Conservation (phyloP, 2,113 vertebrate species). For the Puffinus mauretanicus region DNA sequence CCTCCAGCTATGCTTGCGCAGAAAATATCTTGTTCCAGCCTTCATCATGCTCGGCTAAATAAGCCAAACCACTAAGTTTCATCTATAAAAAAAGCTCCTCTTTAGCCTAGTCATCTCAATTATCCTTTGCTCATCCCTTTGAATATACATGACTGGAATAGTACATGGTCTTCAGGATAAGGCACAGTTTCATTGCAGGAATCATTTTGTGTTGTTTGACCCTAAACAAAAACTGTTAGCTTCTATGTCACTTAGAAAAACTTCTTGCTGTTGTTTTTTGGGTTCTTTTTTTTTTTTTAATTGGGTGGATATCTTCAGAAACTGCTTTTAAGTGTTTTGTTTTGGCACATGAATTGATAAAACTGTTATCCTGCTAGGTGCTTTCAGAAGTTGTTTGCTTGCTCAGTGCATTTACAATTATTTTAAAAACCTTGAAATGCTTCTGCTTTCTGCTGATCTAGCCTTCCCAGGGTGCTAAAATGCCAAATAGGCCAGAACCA, state of each 20-base stretch:
- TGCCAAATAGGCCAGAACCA: neutral
- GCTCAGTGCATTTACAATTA: neutral
- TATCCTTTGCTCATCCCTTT: neutral
- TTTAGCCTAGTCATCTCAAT: neutral
- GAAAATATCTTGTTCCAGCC: neutral
- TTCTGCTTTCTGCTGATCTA: neutral
- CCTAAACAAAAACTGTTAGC: neutral
- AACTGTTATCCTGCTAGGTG: neutral
- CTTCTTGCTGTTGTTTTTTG: neutral
- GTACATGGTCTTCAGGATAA: neutral
- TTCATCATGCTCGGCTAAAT: neutral
- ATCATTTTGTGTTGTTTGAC: neutral
- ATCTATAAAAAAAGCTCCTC: neutral
- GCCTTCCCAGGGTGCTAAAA: neutral
- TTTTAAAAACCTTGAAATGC: neutral
- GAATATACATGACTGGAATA: neutral
- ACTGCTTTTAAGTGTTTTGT: neutral
- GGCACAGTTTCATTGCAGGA: neutral
- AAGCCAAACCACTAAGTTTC: neutral
- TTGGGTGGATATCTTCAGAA: neutral
- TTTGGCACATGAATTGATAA: neutral
- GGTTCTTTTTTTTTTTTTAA: too few species aligned
- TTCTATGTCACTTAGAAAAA: neutral
- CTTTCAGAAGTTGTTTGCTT: neutral
- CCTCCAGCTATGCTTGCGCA: neutral